These are phyloP conservation scores for Galeruca laticollis DNA, from an alignment of 2,888 invertebrate species.

Conservation along the genomic window DNA sequence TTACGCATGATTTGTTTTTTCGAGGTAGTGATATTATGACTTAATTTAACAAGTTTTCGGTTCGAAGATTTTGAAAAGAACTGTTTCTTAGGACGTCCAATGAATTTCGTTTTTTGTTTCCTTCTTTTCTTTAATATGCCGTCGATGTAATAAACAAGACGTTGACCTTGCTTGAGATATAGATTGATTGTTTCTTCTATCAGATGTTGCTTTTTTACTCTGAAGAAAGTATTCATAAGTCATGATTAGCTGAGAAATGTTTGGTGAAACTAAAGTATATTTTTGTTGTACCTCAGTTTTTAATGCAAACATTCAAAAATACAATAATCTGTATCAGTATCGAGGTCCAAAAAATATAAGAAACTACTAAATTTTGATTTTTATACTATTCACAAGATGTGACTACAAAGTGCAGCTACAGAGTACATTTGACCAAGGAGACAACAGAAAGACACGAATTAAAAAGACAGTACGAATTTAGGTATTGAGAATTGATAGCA, in stretches of 20 bases:
- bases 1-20: slow-evolving; percentile 32
- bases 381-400: too few relatives aligned
- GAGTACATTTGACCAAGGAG: too few relatives aligned
- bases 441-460: too few relatives aligned
- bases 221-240: neutral
- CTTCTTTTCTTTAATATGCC: slow-evolving; percentile 5
- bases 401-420: too few relatives aligned
- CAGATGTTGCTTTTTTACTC: slow-evolving; percentile 19
- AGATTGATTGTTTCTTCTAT: slow-evolving; percentile 28
- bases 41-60: slow-evolving; percentile 38
- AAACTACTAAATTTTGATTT: too few relatives aligned
- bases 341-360: too few relatives aligned
- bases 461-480: too few relatives aligned
- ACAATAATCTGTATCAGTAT: too few relatives aligned
- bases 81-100: slow-evolving; percentile 19
- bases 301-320: too few relatives aligned
- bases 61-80: slow-evolving; percentile 27
- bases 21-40: slow-evolving; percentile 28
- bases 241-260: neutral
- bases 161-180: slow-evolving; percentile 18
- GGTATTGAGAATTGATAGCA: too few relatives aligned
- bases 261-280: neutral
- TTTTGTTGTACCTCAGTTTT: too few relatives aligned
- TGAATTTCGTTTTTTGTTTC: slow-evolving; percentile 21
- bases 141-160: slow-evolving; percentile 18